Evolutionary conservation across 2,888 invertebrate species (phyloP), one percentile per base, ranked within the genome.

Genomic region (Folsomia manolachei): DNA sequence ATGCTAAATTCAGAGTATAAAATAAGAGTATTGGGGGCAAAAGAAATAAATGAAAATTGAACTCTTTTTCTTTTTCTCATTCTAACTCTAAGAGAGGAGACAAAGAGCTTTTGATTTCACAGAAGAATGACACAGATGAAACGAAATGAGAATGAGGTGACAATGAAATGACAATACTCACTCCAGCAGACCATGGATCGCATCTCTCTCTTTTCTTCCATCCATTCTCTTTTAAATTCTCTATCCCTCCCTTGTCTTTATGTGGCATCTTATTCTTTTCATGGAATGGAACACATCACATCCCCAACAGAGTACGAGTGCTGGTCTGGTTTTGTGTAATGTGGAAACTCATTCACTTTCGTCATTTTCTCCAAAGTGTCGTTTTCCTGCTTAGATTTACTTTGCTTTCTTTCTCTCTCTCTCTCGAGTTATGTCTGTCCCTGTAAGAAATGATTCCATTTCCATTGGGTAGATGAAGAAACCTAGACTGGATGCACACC

Each of bases 21-120:
- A 56, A 56, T 14, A 56, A 19, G 56, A n/a, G 21, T 4, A 56
- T 19, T 11, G 19, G 18, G 56, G 21, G 27, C 27, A 27, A 63
- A 63, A 21, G 63, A 63, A 63, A 27, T 63, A 63, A 63, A 63
- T 63, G 63, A 63, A 63, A 63, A 63, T 63, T 27, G 63, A 63
- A 63, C 63, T 27, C 63, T 63, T 63, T 63, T n/a, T n/a, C n/a
- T n/a, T n/a, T n/a, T n/a, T n/a, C n/a, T n/a, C n/a, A n/a, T n/a
- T n/a, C n/a, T n/a, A n/a, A n/a, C 27, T 63, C 27, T 27, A 24
- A 26, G 19, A 11, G 19, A 63, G n/a, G 23, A 63, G 63, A 63
- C 63, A 63, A 63, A 63, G 27, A 26, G 27, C 63, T 63, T 63
- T 63, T 63, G 63, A 63, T 63, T 63, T 63, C 27, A 63, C 25